Conservation (phyloP, 2,797 vertebrate genomes). For the Cuniculus paca region DNA sequence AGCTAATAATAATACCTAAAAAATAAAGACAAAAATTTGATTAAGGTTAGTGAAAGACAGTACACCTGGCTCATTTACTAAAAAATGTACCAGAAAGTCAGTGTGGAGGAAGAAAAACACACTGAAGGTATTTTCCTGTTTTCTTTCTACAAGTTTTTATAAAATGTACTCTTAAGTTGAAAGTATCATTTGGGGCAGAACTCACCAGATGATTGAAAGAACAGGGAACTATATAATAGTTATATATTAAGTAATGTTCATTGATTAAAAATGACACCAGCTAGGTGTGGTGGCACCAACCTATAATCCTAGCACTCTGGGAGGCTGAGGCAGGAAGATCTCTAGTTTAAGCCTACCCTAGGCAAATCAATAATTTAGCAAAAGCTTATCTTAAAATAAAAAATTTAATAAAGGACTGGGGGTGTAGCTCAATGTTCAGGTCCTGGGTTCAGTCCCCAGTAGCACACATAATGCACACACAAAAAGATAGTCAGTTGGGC, state of each 20-base stretch:
- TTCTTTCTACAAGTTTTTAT: neutral
- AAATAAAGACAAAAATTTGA: neutral
- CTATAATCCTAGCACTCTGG: neutral
- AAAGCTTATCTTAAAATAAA: neutral
- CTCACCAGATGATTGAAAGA: neutral
- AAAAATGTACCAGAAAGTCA: neutral
- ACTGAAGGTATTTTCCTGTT: neutral
- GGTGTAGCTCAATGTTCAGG: neutral
- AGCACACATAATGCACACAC: neutral
- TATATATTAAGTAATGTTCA: neutral
- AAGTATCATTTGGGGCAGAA: neutral
- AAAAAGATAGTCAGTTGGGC: neutral
- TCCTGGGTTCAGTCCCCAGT: neutral
- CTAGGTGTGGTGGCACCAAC: neutral
- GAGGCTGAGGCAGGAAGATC: neutral
- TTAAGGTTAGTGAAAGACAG: neutral
- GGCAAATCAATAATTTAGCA: neutral
- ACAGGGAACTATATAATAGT: neutral
- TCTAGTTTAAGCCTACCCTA: neutral
- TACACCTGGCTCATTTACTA: neutral
- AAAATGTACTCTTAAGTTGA: neutral
- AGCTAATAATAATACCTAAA: neutral
- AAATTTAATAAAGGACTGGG: neutral
- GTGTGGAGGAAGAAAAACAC: neutral
- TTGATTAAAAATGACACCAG: neutral